Evolutionary conservation across 2,888 invertebrate genomes (phyloP).

Genomic region (Petrolisthes cinctipes): DNA sequence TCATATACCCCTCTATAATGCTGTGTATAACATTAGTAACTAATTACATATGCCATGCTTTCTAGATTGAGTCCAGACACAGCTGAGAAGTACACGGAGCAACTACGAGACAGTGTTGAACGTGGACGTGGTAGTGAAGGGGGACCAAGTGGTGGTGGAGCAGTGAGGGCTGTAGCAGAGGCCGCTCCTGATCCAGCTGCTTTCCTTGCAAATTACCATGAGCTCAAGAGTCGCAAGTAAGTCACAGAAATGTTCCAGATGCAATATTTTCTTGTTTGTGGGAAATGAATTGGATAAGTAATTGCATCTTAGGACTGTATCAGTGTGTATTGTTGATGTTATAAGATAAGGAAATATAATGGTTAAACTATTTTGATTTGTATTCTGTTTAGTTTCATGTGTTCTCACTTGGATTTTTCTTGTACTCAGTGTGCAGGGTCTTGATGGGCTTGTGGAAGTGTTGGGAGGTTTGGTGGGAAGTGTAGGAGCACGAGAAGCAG

Average conservation of each 20-base stretch:
- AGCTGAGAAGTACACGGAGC: slow-evolving; percentile 50
- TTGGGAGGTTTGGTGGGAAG: slow-evolving; percentile 44
- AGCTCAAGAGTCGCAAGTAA: slow-evolving; percentile 59
- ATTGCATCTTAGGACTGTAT: background rate
- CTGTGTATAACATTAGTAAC: too few relatives aligned
- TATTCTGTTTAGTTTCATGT: background rate
- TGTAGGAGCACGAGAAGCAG: slow-evolving; percentile 12
- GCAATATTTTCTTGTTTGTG: slow-evolving; percentile 5
- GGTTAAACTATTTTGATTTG: background rate
- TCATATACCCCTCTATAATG: too few relatives aligned
- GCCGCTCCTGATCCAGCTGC: slow-evolving; percentile 43
- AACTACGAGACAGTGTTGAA: slow-evolving; percentile 32
- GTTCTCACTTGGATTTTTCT: background rate
- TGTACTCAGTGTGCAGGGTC: slow-evolving; percentile 31
- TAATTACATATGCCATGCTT: too few relatives aligned
- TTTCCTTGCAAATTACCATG: slow-evolving; percentile 51
- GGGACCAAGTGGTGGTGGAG: slow-evolving; percentile 34
- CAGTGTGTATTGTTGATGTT: too few relatives aligned
- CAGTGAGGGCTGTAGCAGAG: slow-evolving; percentile 42
- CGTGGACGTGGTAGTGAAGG: slow-evolving; percentile 15
- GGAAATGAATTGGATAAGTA: background rate
- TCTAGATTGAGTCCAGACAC: slow-evolving; percentile 35
- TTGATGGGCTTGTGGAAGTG: slow-evolving; percentile 49
- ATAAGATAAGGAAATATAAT: background rate
- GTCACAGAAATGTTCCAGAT: background rate